Evolutionary conservation across 1,140 invertebrate species (phyloP).

Genomic region (Caenorhabditis brenneri): DNA sequence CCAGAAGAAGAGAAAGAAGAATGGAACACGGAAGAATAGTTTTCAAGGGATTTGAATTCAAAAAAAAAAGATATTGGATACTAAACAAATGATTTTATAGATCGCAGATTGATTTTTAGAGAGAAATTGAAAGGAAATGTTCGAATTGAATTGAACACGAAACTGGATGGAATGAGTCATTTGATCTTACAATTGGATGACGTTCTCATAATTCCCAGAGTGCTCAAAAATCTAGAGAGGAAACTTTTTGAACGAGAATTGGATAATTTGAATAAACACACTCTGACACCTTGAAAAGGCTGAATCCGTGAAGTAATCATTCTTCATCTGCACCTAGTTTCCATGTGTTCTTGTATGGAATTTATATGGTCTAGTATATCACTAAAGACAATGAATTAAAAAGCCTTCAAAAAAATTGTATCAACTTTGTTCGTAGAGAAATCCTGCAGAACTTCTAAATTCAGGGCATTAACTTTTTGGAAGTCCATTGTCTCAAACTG

Average conservation of each 20-base stretch:
- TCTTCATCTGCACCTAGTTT: too few relatives aligned
- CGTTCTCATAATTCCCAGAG: neutral
- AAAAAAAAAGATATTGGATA: neutral
- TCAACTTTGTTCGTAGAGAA: too few relatives aligned
- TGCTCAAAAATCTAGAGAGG: neutral
- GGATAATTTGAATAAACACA: neutral
- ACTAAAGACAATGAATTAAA: too few relatives aligned
- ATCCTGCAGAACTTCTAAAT: too few relatives aligned
- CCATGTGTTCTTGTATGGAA: too few relatives aligned
- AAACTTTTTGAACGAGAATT: neutral
- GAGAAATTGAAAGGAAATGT: too few relatives aligned
- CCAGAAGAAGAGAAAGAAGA: neutral
- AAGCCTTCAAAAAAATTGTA: too few relatives aligned
- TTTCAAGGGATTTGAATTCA: neutral
- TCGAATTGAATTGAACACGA: neutral
- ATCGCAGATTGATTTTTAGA: neutral
- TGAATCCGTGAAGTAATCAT: too few relatives aligned
- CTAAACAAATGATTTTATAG: neutral
- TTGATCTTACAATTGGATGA: neutral
- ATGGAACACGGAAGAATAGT: neutral
- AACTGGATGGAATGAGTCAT: neutral
- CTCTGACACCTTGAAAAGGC: too few relatives aligned
- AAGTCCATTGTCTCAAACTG: too few relatives aligned
- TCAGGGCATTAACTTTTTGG: too few relatives aligned
- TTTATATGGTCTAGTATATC: too few relatives aligned